phyloP scores from a whole-genome alignment of 64 coral and sea anemone species.

The Porites australiensis region DNA sequence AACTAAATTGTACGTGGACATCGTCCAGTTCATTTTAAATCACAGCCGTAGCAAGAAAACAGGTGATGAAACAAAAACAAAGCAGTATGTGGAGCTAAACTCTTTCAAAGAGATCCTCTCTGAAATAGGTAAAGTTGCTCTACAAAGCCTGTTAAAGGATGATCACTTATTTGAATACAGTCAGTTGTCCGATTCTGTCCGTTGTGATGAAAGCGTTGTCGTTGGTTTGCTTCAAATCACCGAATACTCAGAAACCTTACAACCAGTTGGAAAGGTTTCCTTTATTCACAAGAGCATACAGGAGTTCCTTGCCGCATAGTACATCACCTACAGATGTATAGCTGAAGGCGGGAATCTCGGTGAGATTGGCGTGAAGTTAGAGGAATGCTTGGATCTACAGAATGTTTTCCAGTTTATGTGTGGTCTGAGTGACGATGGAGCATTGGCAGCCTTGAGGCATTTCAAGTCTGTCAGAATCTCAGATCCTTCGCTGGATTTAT shows the following conservation, averaged over 20 bases:
- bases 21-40: slow-evolving; percentile 6
- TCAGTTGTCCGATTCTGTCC: background rate
- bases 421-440: background rate
- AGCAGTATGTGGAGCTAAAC: background rate
- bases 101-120: background rate
- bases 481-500: background rate
- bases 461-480: background rate
- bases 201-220: background rate
- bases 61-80: too few species aligned
- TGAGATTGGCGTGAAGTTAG: background rate
- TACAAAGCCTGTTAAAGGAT: background rate
- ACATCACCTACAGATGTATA: background rate
- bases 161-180: background rate
- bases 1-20: slow-evolving; percentile 14
- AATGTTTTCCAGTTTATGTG: slow-evolving; percentile 37
- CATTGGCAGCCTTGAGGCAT: background rate
- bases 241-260: background rate
- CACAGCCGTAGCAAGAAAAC: background rate
- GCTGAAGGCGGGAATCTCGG: background rate
- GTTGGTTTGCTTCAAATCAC: slow-evolving; percentile 6
- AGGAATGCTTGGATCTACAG: background rate
- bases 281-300: slow-evolving; percentile 40
- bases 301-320: slow-evolving; percentile 19
- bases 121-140: slow-evolving; percentile 4
- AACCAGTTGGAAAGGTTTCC: background rate